phyloP scores from a whole-genome alignment of 2,888 invertebrate species.

The Lamellibrachia columna region DNA sequence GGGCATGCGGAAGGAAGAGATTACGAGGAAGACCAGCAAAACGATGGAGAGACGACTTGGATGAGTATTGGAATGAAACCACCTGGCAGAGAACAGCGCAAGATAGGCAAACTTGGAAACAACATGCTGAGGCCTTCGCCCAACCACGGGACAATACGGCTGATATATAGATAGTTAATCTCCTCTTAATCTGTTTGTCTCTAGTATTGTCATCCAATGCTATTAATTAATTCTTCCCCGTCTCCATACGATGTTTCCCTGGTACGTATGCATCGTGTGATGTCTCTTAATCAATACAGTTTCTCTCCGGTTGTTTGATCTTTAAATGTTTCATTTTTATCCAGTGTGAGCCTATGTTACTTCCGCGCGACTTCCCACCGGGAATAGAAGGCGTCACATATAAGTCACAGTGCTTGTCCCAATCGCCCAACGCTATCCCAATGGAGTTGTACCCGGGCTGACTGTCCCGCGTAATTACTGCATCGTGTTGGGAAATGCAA shows the following conservation, averaged over 20 bases:
- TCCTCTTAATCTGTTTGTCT: too few species aligned
- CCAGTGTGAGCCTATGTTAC: background rate
- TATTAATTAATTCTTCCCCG: background rate
- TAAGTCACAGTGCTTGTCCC: background rate
- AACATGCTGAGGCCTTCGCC: too few species aligned
- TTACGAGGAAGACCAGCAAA: too few species aligned
- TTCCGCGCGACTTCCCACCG: background rate
- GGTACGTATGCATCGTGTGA: too few species aligned
- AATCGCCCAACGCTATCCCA: background rate
- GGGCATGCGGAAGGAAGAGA: too few species aligned
- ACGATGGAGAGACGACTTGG: too few species aligned
- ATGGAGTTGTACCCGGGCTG: background rate
- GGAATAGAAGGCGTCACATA: background rate
- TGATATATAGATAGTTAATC: too few species aligned
- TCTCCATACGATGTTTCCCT: background rate
- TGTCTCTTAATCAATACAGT: background rate
- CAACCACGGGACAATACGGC: too few species aligned
- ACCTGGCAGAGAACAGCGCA: too few species aligned
- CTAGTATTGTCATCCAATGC: too few species aligned
- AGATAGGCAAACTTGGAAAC: too few species aligned
- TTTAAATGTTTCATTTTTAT: slow-evolving; percentile 5
- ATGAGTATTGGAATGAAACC: too few species aligned
- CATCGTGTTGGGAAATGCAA: background rate
- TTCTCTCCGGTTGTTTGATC: background rate
- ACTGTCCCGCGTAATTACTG: background rate